phyloP scores from a whole-genome alignment of 2,113 vertebrate species.

The Phoenicopterus ruber region DNA sequence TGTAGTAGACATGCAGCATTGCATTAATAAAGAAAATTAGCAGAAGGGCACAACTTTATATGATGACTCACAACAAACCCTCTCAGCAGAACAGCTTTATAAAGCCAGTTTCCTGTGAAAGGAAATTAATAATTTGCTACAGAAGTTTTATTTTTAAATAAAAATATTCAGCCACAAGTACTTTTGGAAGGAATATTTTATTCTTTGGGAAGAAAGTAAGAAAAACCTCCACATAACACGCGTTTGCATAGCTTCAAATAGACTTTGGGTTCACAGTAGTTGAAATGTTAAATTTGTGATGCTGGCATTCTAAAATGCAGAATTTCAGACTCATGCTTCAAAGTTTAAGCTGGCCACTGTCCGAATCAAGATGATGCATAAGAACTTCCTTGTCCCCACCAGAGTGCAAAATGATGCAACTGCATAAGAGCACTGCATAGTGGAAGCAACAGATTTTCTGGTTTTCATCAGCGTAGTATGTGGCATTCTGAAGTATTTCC shows the following conservation, averaged over 20 bases:
- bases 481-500: not conserved
- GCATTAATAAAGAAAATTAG: not conserved
- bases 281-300: not conserved
- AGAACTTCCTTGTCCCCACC: not conserved
- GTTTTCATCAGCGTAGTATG: accelerated
- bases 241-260: not conserved
- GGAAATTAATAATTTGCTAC: not conserved
- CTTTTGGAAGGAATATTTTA: not conserved
- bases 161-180: not conserved
- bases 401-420: not conserved
- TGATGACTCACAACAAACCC: not conserved
- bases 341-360: not conserved
- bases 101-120: not conserved
- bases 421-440: not conserved
- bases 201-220: not conserved
- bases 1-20: not conserved
- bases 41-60: not conserved
- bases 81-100: not conserved
- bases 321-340: not conserved
- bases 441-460: not conserved
- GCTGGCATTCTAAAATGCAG: not conserved
- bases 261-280: not conserved
- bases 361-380: not conserved
- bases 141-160: not conserved
- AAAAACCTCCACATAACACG: not conserved